Conservation (phyloP, 2,888 invertebrate species). For the Nymphalis urticae region DNA sequence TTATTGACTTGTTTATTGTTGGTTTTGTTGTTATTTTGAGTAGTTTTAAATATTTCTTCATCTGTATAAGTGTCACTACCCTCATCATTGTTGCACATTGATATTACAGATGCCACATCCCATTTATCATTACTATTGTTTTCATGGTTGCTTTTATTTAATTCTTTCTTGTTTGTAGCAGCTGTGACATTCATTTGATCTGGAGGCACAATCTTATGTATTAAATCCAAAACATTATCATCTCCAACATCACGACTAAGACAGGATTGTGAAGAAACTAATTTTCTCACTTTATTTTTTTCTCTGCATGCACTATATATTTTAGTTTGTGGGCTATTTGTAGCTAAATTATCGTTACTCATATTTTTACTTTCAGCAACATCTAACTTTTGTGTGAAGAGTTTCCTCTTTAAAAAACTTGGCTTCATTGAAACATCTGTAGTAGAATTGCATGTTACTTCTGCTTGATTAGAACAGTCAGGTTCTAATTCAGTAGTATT, state of each 20-base stretch:
- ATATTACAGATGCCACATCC: slow-evolving; percentile 62
- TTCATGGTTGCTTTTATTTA: slow-evolving; percentile 45
- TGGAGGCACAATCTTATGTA: slow-evolving; percentile 69
- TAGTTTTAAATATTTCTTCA: slow-evolving; percentile 62
- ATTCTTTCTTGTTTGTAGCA: slow-evolving; percentile 49
- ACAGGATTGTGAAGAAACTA: slow-evolving; percentile 63
- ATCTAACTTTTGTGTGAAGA: slow-evolving; percentile 71
- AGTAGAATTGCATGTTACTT: slow-evolving; percentile 40
- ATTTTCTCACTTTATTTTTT: slow-evolving; percentile 65
- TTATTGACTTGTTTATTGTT: slow-evolving; percentile 28
- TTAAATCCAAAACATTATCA: slow-evolving; percentile 65
- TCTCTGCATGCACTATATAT: slow-evolving; percentile 54
- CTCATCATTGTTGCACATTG: slow-evolving; percentile 55
- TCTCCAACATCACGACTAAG: slow-evolving; percentile 62
- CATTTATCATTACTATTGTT: slow-evolving; percentile 51
- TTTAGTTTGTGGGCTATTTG: slow-evolving; percentile 59
- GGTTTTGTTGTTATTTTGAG: slow-evolving; percentile 34
- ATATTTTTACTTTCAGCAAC: slow-evolving; percentile 57
- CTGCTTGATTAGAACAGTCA: slow-evolving; percentile 29
- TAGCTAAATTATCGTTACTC: slow-evolving; percentile 48
- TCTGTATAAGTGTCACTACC: slow-evolving; percentile 71
- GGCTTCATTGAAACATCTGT: slow-evolving; percentile 63
- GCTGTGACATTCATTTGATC: slow-evolving; percentile 62
- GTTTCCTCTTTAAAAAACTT: slow-evolving; percentile 72
- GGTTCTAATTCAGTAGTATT: slow-evolving; percentile 34